Evolutionary conservation across 1,140 invertebrate genomes (phyloP).

Genomic region (Holotrichia oblita): DNA sequence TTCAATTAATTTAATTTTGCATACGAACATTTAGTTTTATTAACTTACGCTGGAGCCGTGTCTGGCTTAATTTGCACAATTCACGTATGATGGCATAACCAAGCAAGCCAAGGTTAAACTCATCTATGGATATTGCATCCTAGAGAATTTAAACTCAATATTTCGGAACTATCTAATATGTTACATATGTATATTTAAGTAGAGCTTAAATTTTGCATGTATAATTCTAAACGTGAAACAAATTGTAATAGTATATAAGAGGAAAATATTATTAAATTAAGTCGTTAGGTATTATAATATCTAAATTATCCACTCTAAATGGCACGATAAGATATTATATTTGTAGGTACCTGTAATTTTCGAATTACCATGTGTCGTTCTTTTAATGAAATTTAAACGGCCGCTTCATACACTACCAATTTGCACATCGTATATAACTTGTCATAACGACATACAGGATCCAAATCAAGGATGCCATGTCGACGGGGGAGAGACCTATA

Average conservation of each 20-base stretch:
- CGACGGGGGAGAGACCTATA: background rate
- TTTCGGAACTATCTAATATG: conserved; percentile 16
- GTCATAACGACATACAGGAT: conserved; percentile 4
- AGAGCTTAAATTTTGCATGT: too few relatives aligned
- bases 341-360: conserved; percentile 29
- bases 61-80: conserved; percentile 8
- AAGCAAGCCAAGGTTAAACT: conserved; percentile 28
- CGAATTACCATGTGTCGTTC: conserved; percentile 25
- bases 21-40: conserved; percentile 25
- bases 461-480: conserved; percentile 29
- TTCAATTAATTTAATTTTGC: conserved; percentile 20
- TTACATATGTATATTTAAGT: too few relatives aligned
- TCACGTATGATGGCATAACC: background rate
- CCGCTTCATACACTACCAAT: background rate
- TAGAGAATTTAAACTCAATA: background rate
- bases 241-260: too few relatives aligned
- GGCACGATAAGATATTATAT: background rate
- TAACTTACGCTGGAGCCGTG: conserved; percentile 12
- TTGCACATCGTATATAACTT: background rate
- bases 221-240: too few relatives aligned
- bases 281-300: conserved; percentile 29
- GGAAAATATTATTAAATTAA: conserved; percentile 16
- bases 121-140: background rate
- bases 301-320: conserved; percentile 2
- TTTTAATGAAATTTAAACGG: conserved; percentile 32